Base-by-base conservation (phyloP, 2,888 invertebrate genomes). In the Eupelmus urozonus region DNA sequence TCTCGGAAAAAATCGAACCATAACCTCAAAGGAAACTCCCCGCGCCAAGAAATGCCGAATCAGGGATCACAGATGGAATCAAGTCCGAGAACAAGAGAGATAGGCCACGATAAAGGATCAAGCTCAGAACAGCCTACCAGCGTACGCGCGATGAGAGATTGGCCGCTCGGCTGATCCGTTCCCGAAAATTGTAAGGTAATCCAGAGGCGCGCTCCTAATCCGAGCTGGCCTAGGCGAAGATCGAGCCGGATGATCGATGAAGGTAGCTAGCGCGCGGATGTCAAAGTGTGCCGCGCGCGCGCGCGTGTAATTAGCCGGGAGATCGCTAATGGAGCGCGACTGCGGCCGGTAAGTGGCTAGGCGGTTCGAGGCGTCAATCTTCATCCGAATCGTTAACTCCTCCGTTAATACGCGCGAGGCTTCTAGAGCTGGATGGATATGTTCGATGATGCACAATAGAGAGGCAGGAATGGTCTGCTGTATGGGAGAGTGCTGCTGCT, bases 191-290 rank as follows among this genome's bases (percentile, higher is more conserved):
- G 72, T 63, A 70, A 78, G 55, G 80, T 80, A 80, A 67, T 66
- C 63, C 62, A 45, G 51, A 57, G 73, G 66, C 53, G 25, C 3
- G 27, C n/a, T 55, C 57, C 57, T 65, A 45, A 59, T 59, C 57
- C n/a, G 42, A 20, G 51, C 40, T 70, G 76, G n/a, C 20, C 60
- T 59, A 25, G 49, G 55, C 40, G 66, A 62, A 78, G 83, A 87
- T 85, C 82, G 83, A 83, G 9, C 79, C 80, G 81, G 71, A 82
- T 87, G 87, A 87, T 87, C 84, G 87, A 87, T 87, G 87, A 83
- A 81, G 83, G 83, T 84, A 80, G n/a, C n/a, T 69, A 34, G 71
- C n/a, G n/a, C n/a, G n/a, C 63, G 78, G 80, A 82, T 84, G 86
- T 85, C 83, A 86, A 86, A 85, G 87, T 77, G 84, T 77, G 84